Conservation (phyloP, 1,140 invertebrate species). For the Hermetia illucens region DNA sequence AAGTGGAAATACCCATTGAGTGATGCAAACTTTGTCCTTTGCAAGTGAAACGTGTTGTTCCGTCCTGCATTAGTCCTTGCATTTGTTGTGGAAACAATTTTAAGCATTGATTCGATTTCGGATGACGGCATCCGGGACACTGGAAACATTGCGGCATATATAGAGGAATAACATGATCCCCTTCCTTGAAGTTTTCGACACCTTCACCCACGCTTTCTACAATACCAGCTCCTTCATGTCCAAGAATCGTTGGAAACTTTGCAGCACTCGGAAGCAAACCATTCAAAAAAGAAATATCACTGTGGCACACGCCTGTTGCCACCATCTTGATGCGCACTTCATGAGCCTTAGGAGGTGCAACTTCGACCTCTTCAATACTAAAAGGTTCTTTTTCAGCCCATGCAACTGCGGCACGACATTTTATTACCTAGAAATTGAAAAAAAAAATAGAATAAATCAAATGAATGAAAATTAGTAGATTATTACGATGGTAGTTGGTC, state of each 20-base stretch:
- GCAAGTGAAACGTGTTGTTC: constrained; percentile 36
- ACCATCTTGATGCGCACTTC: constrained; percentile 23
- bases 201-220: constrained; percentile 36
- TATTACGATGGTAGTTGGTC: too few relatives aligned
- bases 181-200: constrained; percentile 11
- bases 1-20: constrained; percentile 94
- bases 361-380: constrained; percentile 5
- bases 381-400: constrained; percentile 2
- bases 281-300: constrained; percentile 34
- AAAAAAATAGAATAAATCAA: too few relatives aligned
- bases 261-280: constrained; percentile 34
- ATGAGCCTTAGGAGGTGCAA: constrained; percentile 3
- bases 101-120: constrained; percentile 32
- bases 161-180: constrained; percentile 39
- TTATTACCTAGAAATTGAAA: too few relatives aligned
- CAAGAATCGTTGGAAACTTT: constrained; percentile 34
- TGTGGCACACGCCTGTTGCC: constrained; percentile 36
- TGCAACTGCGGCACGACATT: constrained; percentile 4
- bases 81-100: constrained; percentile 21
- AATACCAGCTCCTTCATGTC: constrained; percentile 35
- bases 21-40: constrained; percentile 48
- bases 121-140: constrained; percentile 35
- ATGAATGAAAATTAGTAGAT: too few relatives aligned
- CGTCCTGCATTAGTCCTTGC: constrained; percentile 40
- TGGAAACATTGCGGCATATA: constrained; percentile 38